phyloP scores from a whole-genome alignment of 2,888 invertebrate species.

The Drosophila falleni region DNA sequence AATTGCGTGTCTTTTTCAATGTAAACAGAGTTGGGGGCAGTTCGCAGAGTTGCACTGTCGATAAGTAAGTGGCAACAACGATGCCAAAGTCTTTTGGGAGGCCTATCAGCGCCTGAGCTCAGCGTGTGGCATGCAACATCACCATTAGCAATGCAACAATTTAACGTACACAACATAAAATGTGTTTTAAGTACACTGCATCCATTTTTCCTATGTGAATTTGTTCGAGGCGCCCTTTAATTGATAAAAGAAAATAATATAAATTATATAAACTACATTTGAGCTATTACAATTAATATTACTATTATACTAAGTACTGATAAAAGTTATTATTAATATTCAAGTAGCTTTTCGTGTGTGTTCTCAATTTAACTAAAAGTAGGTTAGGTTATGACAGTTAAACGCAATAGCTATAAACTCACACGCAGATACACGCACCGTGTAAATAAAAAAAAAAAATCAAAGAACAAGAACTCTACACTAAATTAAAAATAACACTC shows the following conservation, averaged over 20 bases:
- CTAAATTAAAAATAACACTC: no score
- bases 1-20: slow-evolving; percentile 61
- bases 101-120: slow-evolving; percentile 11
- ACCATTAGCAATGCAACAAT: slow-evolving; percentile 30
- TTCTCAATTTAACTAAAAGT: no score
- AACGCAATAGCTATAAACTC: no score
- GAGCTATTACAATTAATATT: no score
- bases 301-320: no score
- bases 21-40: slow-evolving; percentile 44
- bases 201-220: slow-evolving; percentile 21
- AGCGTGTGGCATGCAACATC: slow-evolving; percentile 48
- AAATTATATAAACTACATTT: background rate
- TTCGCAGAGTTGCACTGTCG: background rate
- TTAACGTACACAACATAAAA: background rate
- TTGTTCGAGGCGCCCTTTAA: background rate
- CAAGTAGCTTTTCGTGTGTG: no score
- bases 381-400: no score
- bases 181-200: slow-evolving; percentile 1
- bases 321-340: no score
- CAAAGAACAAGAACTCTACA: no score
- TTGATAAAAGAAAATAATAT: background rate
- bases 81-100: slow-evolving; percentile 24
- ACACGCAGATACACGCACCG: no score
- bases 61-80: slow-evolving; percentile 32
- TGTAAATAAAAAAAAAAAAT: no score